Evolutionary conservation across 2,888 invertebrate genomes (phyloP).

Genomic region (Fragum whitleyi): DNA sequence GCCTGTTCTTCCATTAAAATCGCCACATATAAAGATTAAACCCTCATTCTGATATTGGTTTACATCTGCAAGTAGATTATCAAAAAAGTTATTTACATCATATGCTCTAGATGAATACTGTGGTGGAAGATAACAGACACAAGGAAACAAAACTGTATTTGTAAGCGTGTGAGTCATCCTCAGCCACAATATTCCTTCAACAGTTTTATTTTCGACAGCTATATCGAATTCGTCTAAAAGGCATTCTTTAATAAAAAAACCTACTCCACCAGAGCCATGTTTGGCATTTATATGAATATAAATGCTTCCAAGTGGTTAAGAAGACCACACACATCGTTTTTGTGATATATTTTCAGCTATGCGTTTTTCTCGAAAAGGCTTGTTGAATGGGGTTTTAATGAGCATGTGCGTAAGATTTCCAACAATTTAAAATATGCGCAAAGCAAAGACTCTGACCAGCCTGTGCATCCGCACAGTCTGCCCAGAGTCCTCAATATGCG

Average conservation of each 20-base stretch:
- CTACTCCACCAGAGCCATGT: constrained; percentile 35
- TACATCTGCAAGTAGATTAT: constrained; percentile 28
- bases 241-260: constrained; percentile 24
- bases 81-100: constrained; percentile 38
- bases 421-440: too few relatives aligned
- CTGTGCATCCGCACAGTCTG: too few relatives aligned
- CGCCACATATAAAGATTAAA: constrained; percentile 38
- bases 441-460: too few relatives aligned
- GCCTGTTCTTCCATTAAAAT: constrained; percentile 40
- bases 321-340: too few relatives aligned
- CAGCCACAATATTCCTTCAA: too few relatives aligned
- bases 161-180: constrained; percentile 15
- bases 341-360: too few relatives aligned
- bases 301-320: too few relatives aligned
- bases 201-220: not conserved
- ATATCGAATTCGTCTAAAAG: constrained; percentile 30
- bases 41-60: constrained; percentile 30
- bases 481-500: too few relatives aligned
- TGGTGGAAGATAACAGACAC: constrained; percentile 48
- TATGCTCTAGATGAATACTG: constrained; percentile 34
- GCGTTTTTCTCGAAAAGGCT: too few relatives aligned
- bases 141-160: constrained; percentile 5
- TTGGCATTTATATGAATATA: constrained; percentile 40
- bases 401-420: too few relatives aligned
- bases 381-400: too few relatives aligned